phyloP scores from a whole-genome alignment of 2,113 vertebrate species.

The Montifringilla adamsi region DNA sequence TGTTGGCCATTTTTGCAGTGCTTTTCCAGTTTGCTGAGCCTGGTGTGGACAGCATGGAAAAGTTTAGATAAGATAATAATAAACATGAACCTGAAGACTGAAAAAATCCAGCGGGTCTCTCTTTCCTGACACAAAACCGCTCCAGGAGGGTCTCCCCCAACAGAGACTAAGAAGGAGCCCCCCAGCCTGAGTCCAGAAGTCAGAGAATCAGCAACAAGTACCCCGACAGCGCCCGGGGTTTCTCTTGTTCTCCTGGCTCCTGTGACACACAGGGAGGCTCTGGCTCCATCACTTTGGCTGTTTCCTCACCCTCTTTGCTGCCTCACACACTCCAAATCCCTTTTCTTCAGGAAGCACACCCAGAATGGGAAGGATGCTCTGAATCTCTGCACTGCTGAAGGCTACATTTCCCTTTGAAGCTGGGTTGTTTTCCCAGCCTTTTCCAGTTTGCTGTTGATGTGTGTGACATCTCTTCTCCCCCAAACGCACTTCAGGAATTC shows the following conservation, averaged over 20 bases:
- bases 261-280: neutral
- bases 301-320: neutral
- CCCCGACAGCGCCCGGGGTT: neutral
- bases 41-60: too few relatives aligned
- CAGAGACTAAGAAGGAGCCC: too few relatives aligned
- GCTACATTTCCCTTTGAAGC: neutral
- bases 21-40: too few relatives aligned
- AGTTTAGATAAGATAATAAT: too few relatives aligned
- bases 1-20: too few relatives aligned
- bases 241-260: neutral
- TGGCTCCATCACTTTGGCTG: neutral
- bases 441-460: neutral
- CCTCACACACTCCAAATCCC: neutral
- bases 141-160: too few relatives aligned
- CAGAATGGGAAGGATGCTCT: neutral
- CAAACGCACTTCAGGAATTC: neutral
- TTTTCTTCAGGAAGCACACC: neutral
- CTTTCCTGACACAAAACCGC: too few relatives aligned
- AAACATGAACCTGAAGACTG: too few relatives aligned
- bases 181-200: too few relatives aligned
- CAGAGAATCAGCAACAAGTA: too few relatives aligned
- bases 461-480: neutral
- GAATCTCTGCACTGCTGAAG: neutral
- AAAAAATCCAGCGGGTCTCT: too few relatives aligned
- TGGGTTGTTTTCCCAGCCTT: neutral